Evolutionary conservation across 2,888 invertebrate genomes (phyloP), one percentile per base, ranked within the genome.

Genomic region (Sussaba pulchella): DNA sequence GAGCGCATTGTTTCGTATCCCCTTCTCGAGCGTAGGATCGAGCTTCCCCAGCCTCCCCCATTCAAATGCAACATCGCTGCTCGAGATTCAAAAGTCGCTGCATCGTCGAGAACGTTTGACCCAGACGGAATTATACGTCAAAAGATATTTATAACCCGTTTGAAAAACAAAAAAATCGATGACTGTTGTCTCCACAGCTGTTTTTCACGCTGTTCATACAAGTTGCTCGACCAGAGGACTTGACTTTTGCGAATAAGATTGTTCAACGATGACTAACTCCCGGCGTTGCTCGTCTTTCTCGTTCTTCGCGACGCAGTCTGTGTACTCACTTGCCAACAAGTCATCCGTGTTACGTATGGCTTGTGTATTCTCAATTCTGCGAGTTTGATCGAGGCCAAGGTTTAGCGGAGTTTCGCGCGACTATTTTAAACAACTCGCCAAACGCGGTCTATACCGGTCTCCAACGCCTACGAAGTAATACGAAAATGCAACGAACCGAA

Each of bases 341-440:
- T 61, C 52, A 57, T 41, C 39, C 70, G 61, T 57, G 26, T 78
- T 73, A 71, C 77, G 69, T 43, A 19, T 36, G 6, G 41, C 50
- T 54, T 31, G 54, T 39, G 50, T 81, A 81, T 81, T 81, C 81
- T 78, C 81, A 78, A 71, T 81, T 81, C 81, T 78, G 74, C 78
- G 52, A 78, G 76, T 78, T 78, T 74, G 64, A 78, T 74, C 81
- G 81, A 66, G 81, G 81, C 81, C 81, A 81, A 81, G 81, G 81
- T 81, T 81, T 74, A 39, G 8, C n/a, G 12, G 45, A 43, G 19
- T 43, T 26, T 70, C 45, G 24, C 52, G 43, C 57, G 19, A 74
- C 81, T 81, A 78, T 81, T 81, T 81, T 74, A 39, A 74, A 73
- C 78, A 24, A 67, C 43, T 21, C 19, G 31, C 41, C 21, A 36